phyloP scores from a whole-genome alignment of 2,113 vertebrate genomes.

The Oreocharis arfaki region DNA sequence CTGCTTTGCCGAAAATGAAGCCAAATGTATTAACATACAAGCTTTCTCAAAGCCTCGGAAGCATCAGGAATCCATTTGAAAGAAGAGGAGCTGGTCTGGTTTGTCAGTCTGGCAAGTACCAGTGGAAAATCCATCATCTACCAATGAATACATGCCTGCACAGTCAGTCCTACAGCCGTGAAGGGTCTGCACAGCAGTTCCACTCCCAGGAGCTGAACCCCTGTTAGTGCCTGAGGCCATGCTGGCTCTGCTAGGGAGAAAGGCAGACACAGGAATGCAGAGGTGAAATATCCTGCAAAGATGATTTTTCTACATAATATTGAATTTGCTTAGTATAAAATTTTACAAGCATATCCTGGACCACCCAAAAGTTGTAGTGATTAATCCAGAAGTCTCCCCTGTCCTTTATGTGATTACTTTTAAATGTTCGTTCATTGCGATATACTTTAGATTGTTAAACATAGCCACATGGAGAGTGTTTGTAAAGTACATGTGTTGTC shows the following conservation, averaged over 20 bases:
- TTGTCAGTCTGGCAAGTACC: slow-evolving; percentile 28
- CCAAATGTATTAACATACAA: slow-evolving; percentile 22
- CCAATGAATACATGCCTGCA: neutral
- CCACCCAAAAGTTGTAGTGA: slow-evolving; percentile 27
- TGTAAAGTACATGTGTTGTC: neutral
- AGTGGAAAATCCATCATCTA: neutral
- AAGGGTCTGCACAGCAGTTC: neutral
- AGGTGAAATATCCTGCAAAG: neutral
- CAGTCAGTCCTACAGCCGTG: neutral
- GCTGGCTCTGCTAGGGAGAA: neutral
- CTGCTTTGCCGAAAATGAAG: slow-evolving; percentile 49
- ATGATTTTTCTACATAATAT: slow-evolving; percentile 1
- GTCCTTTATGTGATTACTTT: neutral
- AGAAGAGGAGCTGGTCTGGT: slow-evolving; percentile 8
- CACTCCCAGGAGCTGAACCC: neutral
- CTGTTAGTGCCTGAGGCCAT: neutral
- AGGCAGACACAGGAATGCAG: neutral
- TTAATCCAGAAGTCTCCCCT: neutral
- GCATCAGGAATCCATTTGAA: slow-evolving; percentile 24
- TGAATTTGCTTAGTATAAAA: neutral
- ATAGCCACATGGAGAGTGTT: neutral
- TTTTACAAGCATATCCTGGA: neutral
- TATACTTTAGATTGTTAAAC: neutral
- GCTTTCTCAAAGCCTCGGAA: neutral
- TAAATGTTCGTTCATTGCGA: neutral